phyloP scores from a whole-genome alignment of 2,888 invertebrate species.

The Acanthosepion esculentum region DNA sequence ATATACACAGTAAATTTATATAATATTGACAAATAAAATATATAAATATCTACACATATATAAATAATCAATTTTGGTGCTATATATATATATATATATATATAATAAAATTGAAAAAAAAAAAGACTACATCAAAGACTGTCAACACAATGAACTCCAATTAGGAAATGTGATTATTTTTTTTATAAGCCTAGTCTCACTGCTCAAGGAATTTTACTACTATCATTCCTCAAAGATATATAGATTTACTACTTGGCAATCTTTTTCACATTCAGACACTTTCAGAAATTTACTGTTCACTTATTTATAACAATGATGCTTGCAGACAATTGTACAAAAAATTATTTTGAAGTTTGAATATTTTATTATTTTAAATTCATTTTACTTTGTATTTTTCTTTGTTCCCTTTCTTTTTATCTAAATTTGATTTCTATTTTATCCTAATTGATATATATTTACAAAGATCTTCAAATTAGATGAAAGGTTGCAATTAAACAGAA shows the following conservation, averaged over 20 bases:
- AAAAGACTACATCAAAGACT: not conserved
- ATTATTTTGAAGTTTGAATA: not conserved
- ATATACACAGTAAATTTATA: not conserved
- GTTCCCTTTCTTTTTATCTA: not conserved
- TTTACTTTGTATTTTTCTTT: not conserved
- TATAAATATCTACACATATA: not conserved
- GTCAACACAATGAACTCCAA: conserved; percentile 33
- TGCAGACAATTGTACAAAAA: not conserved
- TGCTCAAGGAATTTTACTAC: conserved; percentile 8
- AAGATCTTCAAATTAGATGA: not conserved
- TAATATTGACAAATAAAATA: not conserved
- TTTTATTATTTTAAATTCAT: not conserved
- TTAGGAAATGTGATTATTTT: not conserved
- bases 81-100: not conserved
- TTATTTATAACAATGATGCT: not conserved
- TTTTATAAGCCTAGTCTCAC: not conserved
- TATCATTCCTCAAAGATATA: not conserved
- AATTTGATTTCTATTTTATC: not conserved
- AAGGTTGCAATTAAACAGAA: not conserved
- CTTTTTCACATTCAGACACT: not conserved
- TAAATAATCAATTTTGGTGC: not conserved
- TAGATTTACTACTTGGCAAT: not conserved
- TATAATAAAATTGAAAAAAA: not conserved
- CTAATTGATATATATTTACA: conserved; percentile 9
- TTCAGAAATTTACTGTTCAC: not conserved